Evolutionary conservation across 2,797 vertebrate species (phyloP).

Genomic region (Benthosema pterotum): DNA sequence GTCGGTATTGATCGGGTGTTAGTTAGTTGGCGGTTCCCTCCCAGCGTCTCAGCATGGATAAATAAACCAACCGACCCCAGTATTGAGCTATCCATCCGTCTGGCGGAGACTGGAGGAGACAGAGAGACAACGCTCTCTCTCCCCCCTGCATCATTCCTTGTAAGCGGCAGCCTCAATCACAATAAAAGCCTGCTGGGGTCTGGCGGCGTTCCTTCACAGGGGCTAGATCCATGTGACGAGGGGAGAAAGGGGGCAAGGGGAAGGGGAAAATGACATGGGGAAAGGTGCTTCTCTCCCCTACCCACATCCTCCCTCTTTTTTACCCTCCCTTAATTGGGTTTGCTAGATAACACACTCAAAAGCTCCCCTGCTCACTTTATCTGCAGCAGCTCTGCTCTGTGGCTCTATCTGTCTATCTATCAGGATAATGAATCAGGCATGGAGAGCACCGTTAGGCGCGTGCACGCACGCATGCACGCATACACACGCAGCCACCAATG

Average conservation of each 20-base stretch:
- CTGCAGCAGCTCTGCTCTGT: slow-evolving; percentile 19
- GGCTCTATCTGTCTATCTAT: slow-evolving; percentile 49
- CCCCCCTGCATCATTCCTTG: slow-evolving; percentile 70
- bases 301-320: not conserved
- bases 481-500: slow-evolving; percentile 70
- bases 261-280: slow-evolving; percentile 43
- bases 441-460: slow-evolving; percentile 52
- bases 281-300: slow-evolving; percentile 31
- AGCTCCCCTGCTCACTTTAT: no score
- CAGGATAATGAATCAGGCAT: slow-evolving; percentile 76
- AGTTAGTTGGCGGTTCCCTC: not conserved
- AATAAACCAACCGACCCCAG: slow-evolving; percentile 1
- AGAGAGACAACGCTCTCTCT: slow-evolving; percentile 16
- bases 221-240: slow-evolving; percentile 63
- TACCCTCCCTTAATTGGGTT: slow-evolving; percentile 8
- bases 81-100: slow-evolving; percentile 70
- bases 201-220: slow-evolving; percentile 48
- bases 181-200: slow-evolving; percentile 70
- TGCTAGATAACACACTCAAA: no score
- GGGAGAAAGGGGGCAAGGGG: slow-evolving; percentile 29
- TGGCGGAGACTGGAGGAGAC: slow-evolving; percentile 43
- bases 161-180: slow-evolving; percentile 76
- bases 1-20: no score
- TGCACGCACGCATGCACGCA: not conserved
- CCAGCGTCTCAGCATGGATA: not conserved